These are phyloP conservation scores for Archips xylosteana DNA, from an alignment of 2,888 invertebrate genomes.

Conservation along the genomic window DNA sequence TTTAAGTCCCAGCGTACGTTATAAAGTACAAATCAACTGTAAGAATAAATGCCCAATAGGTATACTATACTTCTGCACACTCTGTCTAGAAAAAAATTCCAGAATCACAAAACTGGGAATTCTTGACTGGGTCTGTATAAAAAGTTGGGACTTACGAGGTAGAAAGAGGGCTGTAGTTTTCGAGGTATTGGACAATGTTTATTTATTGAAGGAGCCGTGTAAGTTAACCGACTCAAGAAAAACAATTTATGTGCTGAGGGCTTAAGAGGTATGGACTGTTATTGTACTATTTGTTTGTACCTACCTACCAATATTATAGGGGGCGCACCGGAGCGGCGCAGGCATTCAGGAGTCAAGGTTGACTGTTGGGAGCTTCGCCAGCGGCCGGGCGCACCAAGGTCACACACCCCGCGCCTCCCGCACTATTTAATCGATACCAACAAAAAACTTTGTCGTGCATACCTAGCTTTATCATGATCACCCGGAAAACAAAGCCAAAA, in stretches of 20 bases:
- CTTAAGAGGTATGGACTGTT: constrained; percentile 50
- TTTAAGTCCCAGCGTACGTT: no score
- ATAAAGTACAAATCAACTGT: no score
- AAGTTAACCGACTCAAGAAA: background rate
- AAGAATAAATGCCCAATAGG: no score
- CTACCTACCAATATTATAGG: constrained; percentile 55
- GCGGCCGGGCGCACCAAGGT: constrained; percentile 64
- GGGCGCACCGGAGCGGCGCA: constrained; percentile 51
- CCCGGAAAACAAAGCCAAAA: background rate
- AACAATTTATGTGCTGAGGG: constrained; percentile 38
- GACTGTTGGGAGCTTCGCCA: constrained; percentile 59
- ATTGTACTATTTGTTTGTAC: constrained; percentile 45
- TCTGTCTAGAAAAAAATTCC: no score
- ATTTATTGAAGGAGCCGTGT: no score
- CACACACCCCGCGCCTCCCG: constrained; percentile 48
- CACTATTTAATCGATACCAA: constrained; percentile 60
- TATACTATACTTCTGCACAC: no score
- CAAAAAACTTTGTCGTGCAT: constrained; percentile 38
- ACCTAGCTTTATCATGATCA: background rate
- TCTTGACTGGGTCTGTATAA: no score
- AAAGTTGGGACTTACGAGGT: no score
- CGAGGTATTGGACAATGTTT: no score
- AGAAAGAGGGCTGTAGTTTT: no score
- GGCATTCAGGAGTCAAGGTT: constrained; percentile 68
- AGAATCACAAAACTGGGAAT: no score